phyloP scores from a whole-genome alignment of 2,797 vertebrate genomes.

The Bradypodion ventrale region DNA sequence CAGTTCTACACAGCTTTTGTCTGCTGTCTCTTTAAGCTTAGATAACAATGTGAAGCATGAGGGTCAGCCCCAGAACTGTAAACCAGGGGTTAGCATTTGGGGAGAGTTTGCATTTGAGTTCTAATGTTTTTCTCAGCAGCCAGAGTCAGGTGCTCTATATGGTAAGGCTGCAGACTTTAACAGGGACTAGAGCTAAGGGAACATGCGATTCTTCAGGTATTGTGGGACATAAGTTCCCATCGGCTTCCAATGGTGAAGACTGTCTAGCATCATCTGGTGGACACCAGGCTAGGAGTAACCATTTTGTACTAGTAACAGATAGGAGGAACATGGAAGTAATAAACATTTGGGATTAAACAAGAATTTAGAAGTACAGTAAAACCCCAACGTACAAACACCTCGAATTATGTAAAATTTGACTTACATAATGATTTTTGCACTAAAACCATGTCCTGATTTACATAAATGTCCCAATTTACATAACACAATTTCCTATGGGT shows the following conservation, averaged over 20 bases:
- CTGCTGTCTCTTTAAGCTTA: constrained; percentile 19
- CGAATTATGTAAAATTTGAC: no score
- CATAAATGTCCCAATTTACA: no score
- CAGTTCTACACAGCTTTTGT: background rate
- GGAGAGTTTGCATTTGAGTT: background rate
- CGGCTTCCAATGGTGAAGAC: background rate
- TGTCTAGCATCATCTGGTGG: background rate
- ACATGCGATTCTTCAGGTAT: background rate
- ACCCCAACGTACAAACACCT: no score
- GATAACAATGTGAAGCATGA: constrained; percentile 8
- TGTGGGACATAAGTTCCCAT: background rate
- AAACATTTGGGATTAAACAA: background rate
- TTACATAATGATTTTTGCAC: no score
- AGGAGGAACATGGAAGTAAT: background rate
- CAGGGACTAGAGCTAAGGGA: background rate
- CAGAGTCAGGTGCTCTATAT: background rate
- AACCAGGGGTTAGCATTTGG: background rate
- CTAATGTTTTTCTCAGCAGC: background rate
- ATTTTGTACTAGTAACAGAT: background rate
- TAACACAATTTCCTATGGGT: no score
- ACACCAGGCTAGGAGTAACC: background rate
- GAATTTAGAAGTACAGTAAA: background rate
- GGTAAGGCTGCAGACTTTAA: background rate
- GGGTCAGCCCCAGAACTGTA: background rate
- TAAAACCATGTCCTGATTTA: no score